Percentiles rank a stretch among this genome's conserved stretches.
Conservation (phyloP, 2,888 invertebrate genomes). For the Plemyria rubiginata region DNA sequence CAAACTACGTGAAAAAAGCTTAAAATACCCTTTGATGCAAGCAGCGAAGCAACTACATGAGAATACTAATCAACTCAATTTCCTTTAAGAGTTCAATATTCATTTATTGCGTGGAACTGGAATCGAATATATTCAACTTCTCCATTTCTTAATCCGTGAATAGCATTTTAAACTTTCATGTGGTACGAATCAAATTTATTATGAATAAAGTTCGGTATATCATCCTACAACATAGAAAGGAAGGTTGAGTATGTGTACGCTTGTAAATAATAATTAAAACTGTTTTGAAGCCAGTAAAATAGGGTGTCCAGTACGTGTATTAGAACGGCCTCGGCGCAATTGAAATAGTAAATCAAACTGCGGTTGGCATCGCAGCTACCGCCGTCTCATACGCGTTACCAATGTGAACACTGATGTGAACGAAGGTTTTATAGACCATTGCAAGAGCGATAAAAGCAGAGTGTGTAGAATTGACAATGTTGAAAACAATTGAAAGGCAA, state of each 20-base stretch:
- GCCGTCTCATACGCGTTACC: constrained; percentile 46
- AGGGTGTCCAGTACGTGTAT: constrained; percentile 37
- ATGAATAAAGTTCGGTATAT: constrained; percentile 22
- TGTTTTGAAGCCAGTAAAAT: constrained; percentile 48
- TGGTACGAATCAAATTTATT: background rate
- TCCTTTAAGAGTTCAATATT: constrained; percentile 33
- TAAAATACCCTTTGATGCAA: constrained; percentile 19
- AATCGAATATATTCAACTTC: constrained; percentile 6
- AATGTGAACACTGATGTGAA: constrained; percentile 51
- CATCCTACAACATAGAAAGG: constrained; percentile 46
- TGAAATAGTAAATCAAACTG: constrained; percentile 63
- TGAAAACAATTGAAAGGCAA: constrained; percentile 58
- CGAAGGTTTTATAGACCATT: constrained; percentile 46
- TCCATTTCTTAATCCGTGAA: constrained; percentile 24
- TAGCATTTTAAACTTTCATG: constrained; percentile 19
- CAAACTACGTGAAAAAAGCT: constrained; percentile 26
- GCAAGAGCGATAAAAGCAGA: constrained; percentile 53
- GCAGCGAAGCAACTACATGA: constrained; percentile 21
- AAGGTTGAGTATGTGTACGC: constrained; percentile 54
- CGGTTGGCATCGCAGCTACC: constrained; percentile 13
- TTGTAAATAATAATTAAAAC: constrained; percentile 49
- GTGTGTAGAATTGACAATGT: constrained; percentile 65
- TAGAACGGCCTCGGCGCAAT: constrained; percentile 56
- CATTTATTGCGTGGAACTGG: constrained; percentile 26
- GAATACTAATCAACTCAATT: constrained; percentile 33